These are phyloP conservation scores for Hyposmocoma kahamanoa DNA, from an alignment of 1,140 invertebrate genomes.

Conservation along the genomic window DNA sequence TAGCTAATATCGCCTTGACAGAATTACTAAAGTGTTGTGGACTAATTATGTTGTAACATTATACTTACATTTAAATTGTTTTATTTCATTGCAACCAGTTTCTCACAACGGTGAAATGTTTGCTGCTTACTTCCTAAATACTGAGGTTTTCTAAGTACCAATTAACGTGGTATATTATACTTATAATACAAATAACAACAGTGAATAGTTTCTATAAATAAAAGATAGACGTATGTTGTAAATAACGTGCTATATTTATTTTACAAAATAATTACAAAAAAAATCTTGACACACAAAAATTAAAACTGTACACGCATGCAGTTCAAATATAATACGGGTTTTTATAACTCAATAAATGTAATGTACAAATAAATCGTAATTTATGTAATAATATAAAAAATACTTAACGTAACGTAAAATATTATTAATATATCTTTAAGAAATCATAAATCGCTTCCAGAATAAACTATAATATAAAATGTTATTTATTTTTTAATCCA, in stretches of 20 bases:
- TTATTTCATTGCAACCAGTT: too few species aligned
- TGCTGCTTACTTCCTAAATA: too few species aligned
- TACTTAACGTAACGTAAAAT: constrained; percentile 50
- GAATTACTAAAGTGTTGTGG: too few species aligned
- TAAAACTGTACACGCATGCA: constrained; percentile 68
- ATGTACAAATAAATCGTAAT: constrained; percentile 41
- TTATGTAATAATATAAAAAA: constrained; percentile 46
- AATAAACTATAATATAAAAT: constrained; percentile 38
- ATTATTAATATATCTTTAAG: constrained; percentile 26
- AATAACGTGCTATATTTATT: constrained; percentile 73
- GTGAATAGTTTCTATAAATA: too few species aligned
- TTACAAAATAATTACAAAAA: constrained; percentile 72
- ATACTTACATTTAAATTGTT: too few species aligned
- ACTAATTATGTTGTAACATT: too few species aligned
- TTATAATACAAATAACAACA: too few species aligned
- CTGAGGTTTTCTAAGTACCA: too few species aligned
- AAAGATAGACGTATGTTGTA: too few species aligned
- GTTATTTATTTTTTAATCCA: constrained; percentile 43
- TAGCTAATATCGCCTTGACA: too few species aligned
- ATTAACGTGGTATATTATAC: too few species aligned
- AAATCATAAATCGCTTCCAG: constrained; percentile 39
- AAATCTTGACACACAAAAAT: constrained; percentile 63
- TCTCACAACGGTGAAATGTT: too few species aligned
- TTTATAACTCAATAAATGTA: constrained; percentile 44
- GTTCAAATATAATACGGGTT: constrained; percentile 47